phyloP scores from a whole-genome alignment of 1,140 invertebrate genomes.

The Drosophila sp. region DNA sequence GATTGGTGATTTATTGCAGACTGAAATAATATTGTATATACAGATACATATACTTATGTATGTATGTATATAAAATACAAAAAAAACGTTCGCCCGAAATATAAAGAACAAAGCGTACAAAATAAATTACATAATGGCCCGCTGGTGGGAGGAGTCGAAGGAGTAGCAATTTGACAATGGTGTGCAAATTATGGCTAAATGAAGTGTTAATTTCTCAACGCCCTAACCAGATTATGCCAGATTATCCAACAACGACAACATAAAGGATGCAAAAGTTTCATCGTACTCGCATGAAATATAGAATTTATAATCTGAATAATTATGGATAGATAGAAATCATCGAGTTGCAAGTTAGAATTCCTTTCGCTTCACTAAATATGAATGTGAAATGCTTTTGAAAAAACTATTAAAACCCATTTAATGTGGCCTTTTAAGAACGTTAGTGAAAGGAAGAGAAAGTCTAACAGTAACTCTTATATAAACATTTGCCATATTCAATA shows the following conservation, averaged over 20 bases:
- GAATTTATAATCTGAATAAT: neutral
- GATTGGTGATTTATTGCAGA: constrained; percentile 72
- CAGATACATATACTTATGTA: constrained; percentile 18
- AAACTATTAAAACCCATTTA: too few relatives aligned
- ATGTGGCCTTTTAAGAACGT: too few relatives aligned
- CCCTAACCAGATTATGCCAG: neutral
- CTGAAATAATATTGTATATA: constrained; percentile 38
- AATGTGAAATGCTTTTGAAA: too few relatives aligned
- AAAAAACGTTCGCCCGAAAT: constrained; percentile 1
- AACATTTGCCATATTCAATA: too few relatives aligned
- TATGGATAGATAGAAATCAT: too few relatives aligned
- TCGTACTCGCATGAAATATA: neutral
- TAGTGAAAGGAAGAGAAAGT: too few relatives aligned
- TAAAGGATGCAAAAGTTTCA: neutral
- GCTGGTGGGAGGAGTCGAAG: constrained; percentile 4
- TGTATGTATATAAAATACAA: constrained; percentile 19
- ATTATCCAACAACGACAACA: neutral
- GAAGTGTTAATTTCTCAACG: constrained; percentile 65
- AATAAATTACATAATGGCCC: constrained; percentile 46
- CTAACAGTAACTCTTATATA: too few relatives aligned
- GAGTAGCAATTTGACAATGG: constrained; percentile 37
- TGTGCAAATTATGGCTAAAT: constrained; percentile 70
- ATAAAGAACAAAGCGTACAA: constrained; percentile 7
- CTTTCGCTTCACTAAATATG: too few relatives aligned
- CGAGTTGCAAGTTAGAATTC: too few relatives aligned